Conservation (phyloP, 2,113 vertebrate species). For the Salvelinus alpinus region DNA sequence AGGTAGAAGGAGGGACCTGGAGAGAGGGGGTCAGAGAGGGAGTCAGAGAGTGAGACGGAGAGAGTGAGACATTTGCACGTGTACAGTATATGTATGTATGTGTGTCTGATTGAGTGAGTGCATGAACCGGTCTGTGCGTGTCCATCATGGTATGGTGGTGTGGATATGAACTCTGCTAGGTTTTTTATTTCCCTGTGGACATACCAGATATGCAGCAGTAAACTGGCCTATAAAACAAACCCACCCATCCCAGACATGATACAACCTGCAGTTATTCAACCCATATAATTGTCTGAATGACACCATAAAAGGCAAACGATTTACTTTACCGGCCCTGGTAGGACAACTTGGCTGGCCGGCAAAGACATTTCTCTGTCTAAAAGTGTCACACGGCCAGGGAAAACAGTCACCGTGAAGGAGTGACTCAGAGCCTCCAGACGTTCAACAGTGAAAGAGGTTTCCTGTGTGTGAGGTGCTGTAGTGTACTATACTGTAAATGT, state of each 20-base stretch:
- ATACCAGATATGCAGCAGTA: slow-evolving; percentile 13
- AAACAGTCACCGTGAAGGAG: slow-evolving; percentile 19
- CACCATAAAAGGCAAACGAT: slow-evolving; percentile 37
- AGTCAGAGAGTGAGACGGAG: background rate
- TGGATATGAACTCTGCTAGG: slow-evolving; percentile 10
- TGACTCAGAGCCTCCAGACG: slow-evolving; percentile 15
- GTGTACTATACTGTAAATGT: background rate
- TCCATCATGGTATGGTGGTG: background rate
- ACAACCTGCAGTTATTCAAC: slow-evolving; percentile 26
- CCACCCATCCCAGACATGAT: slow-evolving; percentile 24
- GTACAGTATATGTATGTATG: too few species aligned
- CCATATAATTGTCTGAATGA: slow-evolving; percentile 44
- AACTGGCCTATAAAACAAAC: slow-evolving; percentile 26
- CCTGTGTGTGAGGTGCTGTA: slow-evolving; percentile 16
- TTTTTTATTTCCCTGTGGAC: slow-evolving; percentile 23
- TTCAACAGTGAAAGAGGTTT: slow-evolving; percentile 17
- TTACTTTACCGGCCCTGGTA: slow-evolving; percentile 28
- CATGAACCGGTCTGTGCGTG: background rate
- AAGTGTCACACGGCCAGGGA: background rate
- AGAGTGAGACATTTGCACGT: background rate
- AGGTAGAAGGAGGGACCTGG: background rate
- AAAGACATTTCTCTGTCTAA: slow-evolving; percentile 23
- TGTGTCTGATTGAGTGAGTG: background rate
- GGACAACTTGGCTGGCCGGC: slow-evolving; percentile 17
- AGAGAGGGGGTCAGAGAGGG: background rate